Evolutionary conservation across 1,140 invertebrate species (phyloP).

Genomic region (Paraescarpia echinospica): DNA sequence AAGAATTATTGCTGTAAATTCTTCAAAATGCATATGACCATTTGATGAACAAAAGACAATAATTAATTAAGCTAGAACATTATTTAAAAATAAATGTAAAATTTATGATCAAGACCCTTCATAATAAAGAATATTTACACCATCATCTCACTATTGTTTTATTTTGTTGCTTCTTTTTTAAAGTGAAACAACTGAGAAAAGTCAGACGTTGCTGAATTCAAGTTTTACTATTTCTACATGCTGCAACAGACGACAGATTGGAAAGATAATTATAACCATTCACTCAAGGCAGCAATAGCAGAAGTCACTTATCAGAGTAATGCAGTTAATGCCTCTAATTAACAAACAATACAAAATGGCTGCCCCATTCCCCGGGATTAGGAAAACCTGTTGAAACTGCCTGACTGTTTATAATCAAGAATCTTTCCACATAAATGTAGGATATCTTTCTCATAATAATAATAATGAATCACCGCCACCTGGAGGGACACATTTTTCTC

Average conservation of each 20-base stretch:
- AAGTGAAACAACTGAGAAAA: not conserved
- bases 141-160: not conserved
- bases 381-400: not conserved
- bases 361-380: not conserved
- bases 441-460: not conserved
- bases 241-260: not conserved
- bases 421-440: not conserved
- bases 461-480: not conserved
- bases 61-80: not conserved
- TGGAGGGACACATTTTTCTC: no score
- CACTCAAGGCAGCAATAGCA: not conserved
- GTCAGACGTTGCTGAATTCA: not conserved
- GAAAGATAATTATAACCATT: not conserved
- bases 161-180: not conserved
- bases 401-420: not conserved
- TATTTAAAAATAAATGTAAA: no score
- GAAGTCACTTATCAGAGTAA: not conserved
- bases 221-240: not conserved
- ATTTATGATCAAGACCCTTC: no score
- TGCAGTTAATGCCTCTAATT: not conserved
- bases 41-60: not conserved
- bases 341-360: not conserved
- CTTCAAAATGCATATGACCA: not conserved
- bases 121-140: not conserved
- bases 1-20: not conserved